Percentiles rank a stretch among this genome's conserved stretches.
These are phyloP conservation scores for Machimus atricapillus DNA, from an alignment of 2,888 invertebrate genomes.

Conservation along the genomic window DNA sequence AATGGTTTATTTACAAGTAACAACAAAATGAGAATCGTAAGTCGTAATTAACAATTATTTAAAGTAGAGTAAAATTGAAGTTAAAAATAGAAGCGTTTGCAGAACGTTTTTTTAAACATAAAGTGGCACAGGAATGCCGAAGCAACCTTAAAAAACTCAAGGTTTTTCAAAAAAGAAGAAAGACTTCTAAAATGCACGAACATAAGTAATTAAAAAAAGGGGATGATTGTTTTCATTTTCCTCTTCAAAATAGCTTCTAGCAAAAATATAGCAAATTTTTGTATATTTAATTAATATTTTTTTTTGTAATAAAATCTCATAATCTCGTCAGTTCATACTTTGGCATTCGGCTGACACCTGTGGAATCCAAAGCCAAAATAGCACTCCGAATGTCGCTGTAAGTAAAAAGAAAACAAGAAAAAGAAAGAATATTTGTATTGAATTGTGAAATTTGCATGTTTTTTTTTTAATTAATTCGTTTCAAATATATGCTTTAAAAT, in stretches of 20 bases:
- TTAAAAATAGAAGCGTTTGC: background rate
- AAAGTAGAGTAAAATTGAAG: background rate
- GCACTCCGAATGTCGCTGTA: constrained; percentile 62
- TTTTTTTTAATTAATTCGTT: constrained; percentile 1
- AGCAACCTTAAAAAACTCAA: background rate
- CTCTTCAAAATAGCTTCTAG: constrained; percentile 9
- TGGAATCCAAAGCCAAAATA: constrained; percentile 63
- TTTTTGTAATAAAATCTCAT: constrained; percentile 48
- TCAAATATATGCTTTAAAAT: background rate
- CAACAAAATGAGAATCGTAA: background rate
- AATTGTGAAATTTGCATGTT: constrained; percentile 7
- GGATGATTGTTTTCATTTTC: constrained; percentile 26
- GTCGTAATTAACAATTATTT: background rate
- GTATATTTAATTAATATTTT: constrained; percentile 46
- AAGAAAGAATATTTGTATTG: constrained; percentile 52
- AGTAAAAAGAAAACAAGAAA: constrained; percentile 54
- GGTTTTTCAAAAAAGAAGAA: background rate
- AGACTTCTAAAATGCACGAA: background rate
- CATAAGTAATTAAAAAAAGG: background rate
- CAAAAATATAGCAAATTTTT: constrained; percentile 1
- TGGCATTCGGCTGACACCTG: constrained; percentile 68
- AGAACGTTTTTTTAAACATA: background rate
- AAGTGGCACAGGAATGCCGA: background rate
- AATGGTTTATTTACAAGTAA: background rate
- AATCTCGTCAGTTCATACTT: constrained; percentile 63